phyloP scores from a whole-genome alignment of 2,797 vertebrate species.

The Anguilla obscura region DNA sequence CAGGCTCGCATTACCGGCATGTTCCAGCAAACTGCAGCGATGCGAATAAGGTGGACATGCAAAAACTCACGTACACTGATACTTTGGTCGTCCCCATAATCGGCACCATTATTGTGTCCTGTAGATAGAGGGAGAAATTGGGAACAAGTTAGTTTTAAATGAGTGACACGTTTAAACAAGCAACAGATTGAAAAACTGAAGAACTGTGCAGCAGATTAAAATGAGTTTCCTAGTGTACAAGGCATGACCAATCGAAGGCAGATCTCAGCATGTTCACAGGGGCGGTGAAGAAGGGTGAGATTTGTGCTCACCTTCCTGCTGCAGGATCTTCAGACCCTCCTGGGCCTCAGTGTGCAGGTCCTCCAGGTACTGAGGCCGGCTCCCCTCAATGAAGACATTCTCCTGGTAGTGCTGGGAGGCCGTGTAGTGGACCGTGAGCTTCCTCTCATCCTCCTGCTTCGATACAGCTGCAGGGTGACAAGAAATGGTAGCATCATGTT shows the following conservation, averaged over 20 bases:
- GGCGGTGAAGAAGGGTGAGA: neutral
- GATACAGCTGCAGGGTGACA: constrained; percentile 64
- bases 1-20: neutral
- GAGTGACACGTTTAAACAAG: neutral
- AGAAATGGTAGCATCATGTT: neutral
- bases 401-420: constrained; percentile 81
- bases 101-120: constrained; percentile 81
- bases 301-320: constrained; percentile 47
- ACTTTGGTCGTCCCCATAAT: constrained; percentile 79
- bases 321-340: constrained; percentile 53
- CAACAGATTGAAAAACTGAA: neutral
- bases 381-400: constrained; percentile 92
- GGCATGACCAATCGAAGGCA: neutral
- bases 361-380: constrained; percentile 84
- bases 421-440: constrained; percentile 73
- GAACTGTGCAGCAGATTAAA: neutral
- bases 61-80: constrained; percentile 73
- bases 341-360: constrained; percentile 91
- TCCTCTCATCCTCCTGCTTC: constrained; percentile 77
- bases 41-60: neutral
- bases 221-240: neutral
- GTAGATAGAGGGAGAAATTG: constrained; percentile 47
- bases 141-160: neutral
- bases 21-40: neutral
- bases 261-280: neutral